Conservation (phyloP, 1,140 invertebrate species). For the Heliconius hewitsoni region DNA sequence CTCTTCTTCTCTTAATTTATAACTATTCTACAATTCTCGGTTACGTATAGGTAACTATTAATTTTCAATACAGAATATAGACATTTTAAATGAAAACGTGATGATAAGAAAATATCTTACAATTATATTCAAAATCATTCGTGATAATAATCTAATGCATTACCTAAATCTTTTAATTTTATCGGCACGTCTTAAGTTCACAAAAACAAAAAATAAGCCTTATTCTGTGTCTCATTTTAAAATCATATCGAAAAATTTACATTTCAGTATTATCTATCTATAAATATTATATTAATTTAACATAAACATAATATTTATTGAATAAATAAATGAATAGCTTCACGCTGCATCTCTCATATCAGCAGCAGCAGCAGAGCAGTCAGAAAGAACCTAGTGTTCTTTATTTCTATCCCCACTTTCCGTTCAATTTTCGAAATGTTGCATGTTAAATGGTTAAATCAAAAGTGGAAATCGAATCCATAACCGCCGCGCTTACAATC, state of each 20-base stretch:
- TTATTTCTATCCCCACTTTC: not conserved
- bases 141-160: not conserved
- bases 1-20: not conserved
- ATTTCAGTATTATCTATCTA: too few relatives aligned
- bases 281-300: too few relatives aligned
- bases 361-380: not conserved
- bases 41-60: not conserved
- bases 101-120: not conserved
- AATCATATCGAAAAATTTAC: not conserved
- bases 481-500: not conserved
- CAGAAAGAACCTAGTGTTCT: not conserved
- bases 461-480: not conserved
- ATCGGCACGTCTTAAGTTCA: not conserved
- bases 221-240: not conserved
- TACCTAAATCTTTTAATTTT: not conserved
- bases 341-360: not conserved
- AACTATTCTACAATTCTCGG: not conserved
- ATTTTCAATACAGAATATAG: not conserved
- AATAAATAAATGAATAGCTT: too few relatives aligned
- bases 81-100: not conserved
- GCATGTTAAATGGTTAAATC: not conserved
- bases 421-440: not conserved
- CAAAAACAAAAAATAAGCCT: not conserved
- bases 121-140: not conserved
- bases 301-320: too few relatives aligned